Conservation (phyloP, 2,113 vertebrate genomes). For the Hipposideros armiger region DNA sequence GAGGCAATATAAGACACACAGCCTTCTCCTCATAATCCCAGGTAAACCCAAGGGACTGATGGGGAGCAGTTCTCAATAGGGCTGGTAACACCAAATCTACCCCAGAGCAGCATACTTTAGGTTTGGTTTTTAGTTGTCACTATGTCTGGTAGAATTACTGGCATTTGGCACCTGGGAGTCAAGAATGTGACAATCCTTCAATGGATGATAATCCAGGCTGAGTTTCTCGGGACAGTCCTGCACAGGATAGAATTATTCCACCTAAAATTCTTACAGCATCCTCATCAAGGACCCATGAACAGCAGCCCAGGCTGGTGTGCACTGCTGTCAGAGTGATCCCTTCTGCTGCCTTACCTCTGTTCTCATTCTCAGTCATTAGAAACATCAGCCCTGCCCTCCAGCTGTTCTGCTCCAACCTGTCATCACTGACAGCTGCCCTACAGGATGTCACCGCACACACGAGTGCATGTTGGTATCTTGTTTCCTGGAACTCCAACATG, state of each 20-base stretch:
- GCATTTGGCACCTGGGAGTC: neutral
- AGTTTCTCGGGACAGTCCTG: neutral
- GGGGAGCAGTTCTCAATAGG: neutral
- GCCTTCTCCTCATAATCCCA: neutral
- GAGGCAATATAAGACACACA: neutral
- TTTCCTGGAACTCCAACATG: neutral
- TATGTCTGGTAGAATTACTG: neutral
- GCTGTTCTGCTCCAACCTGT: conserved; percentile 6
- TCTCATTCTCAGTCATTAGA: neutral
- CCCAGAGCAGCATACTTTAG: neutral
- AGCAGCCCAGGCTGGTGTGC: fast-evolving
- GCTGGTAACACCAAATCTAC: neutral
- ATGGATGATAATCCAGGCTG: neutral
- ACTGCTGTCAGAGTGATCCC: neutral
- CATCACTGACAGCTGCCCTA: neutral
- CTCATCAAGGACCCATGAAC: neutral
- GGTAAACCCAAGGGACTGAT: neutral
- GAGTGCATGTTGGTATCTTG: neutral
- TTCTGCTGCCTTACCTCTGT: neutral
- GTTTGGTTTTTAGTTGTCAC: neutral
- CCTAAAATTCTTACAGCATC: neutral
- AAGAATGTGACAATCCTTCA: neutral
- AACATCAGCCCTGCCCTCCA: conserved; percentile 26
- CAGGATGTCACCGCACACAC: neutral
- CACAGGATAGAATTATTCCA: neutral